Percentiles rank a stretch among this genome's conserved stretches.
Evolutionary conservation across 2,113 vertebrate species (phyloP).

Genomic region (rat (Rattus norvegicus)): GRCr8 NC_086020.1:109629501-109630000

Average conservation of each 20-base stretch:
- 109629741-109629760: neutral
- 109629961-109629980: neutral
- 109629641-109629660: neutral
- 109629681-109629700: neutral
- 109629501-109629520: neutral
- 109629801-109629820: neutral
- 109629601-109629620: neutral
- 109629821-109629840: neutral
- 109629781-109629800: neutral
- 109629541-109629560: neutral
- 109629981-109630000: too few relatives aligned
- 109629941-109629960: neutral
- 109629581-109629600: neutral
- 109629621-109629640: fast-evolving
- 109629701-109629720: neutral
- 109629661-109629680: neutral
- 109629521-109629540: neutral
- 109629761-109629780: neutral
- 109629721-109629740: neutral
- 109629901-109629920: neutral
- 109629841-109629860: neutral
- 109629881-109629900: neutral
- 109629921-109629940: neutral
- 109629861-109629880: neutral
- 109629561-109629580: neutral